A percentile compares a stretch with the other conserved stretches of the same genome.
phyloP scores from a whole-genome alignment of 2,888 invertebrate species.

The Lutraria lutraria region DNA sequence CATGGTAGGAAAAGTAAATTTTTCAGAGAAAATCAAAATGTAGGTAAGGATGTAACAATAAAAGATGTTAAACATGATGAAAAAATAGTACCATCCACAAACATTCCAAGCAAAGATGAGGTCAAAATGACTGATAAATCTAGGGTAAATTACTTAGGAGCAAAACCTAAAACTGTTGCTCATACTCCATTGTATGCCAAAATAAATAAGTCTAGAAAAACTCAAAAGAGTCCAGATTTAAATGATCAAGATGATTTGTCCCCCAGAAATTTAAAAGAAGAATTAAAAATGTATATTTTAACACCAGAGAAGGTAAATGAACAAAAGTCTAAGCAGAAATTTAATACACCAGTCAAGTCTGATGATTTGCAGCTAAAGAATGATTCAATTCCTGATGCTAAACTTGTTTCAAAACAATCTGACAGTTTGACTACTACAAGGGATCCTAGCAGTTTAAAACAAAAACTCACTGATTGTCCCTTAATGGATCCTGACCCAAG shows the following conservation, averaged over 20 bases:
- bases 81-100: not conserved
- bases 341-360: not conserved
- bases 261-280: constrained; percentile 51
- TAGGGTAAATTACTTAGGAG: constrained; percentile 13
- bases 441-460: not conserved
- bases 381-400: not conserved
- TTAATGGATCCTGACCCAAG: not conserved
- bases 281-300: constrained; percentile 68
- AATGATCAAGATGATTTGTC: not conserved
- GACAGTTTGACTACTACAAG: not conserved
- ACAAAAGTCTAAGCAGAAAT: not conserved
- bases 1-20: constrained; percentile 64
- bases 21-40: constrained; percentile 44
- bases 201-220: constrained; percentile 47
- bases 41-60: not conserved
- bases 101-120: not conserved
- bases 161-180: constrained; percentile 13
- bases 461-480: not conserved
- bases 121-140: constrained; percentile 1
- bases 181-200: constrained; percentile 51
- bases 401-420: not conserved
- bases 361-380: not conserved
- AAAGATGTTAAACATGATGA: not conserved
- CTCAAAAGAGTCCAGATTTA: not conserved
- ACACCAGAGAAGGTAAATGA: constrained; percentile 52